phyloP scores from a whole-genome alignment of 2,113 vertebrate species.

The Gymnobelideus leadbeateri region DNA sequence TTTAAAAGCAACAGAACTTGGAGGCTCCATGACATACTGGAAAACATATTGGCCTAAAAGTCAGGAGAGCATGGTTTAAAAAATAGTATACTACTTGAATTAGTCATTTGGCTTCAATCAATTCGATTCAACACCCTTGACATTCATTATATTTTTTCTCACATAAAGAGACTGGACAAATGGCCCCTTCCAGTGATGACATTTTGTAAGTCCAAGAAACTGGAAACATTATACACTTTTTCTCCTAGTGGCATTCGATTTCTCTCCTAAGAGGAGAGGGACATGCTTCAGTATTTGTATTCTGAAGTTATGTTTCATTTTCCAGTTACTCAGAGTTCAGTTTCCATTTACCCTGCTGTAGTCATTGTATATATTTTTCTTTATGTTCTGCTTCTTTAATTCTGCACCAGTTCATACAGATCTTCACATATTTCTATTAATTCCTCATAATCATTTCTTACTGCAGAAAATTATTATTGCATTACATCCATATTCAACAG shows the following conservation, averaged over 20 bases:
- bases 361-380: not conserved
- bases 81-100: too few relatives aligned
- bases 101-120: not conserved
- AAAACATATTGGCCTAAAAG: too few relatives aligned
- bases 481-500: too few relatives aligned
- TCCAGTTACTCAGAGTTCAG: not conserved
- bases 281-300: not conserved
- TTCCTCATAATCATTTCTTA: not conserved
- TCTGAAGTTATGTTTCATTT: not conserved
- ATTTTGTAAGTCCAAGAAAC: too few relatives aligned
- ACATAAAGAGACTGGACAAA: too few relatives aligned
- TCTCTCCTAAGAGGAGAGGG: not conserved
- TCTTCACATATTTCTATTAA: not conserved
- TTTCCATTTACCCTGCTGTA: not conserved
- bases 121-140: not conserved
- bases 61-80: too few relatives aligned
- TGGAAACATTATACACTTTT: not conserved
- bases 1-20: slow-evolving; percentile 27
- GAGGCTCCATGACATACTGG: not conserved
- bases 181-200: too few relatives aligned
- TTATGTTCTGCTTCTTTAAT: not conserved
- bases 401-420: not conserved
- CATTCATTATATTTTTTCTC: too few relatives aligned
- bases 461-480: too few relatives aligned
- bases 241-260: not conserved